phyloP scores from a whole-genome alignment of 2,113 vertebrate species.

The Chaenogobius annularis region DNA sequence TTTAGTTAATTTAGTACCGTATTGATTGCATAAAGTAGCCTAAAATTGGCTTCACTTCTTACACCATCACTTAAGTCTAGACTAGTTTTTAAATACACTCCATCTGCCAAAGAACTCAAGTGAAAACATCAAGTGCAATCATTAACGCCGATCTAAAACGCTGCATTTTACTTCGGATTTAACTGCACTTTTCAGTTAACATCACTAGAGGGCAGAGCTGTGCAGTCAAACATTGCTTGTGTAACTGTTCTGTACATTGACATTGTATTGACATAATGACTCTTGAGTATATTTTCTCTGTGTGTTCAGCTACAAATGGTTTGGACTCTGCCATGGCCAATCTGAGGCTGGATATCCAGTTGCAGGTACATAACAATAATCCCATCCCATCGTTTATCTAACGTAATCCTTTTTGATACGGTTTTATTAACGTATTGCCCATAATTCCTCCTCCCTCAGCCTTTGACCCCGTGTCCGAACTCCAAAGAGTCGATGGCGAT shows the following conservation, averaged over 20 bases:
- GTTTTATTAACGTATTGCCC: not conserved
- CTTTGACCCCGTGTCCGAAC: conserved; percentile 93
- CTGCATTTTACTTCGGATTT: not conserved
- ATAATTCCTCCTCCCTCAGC: conserved; percentile 73
- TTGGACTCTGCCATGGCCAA: conserved; percentile 93
- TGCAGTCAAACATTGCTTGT: not conserved
- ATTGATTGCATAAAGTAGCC: too few relatives aligned
- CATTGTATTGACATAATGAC: not conserved
- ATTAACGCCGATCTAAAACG: not conserved
- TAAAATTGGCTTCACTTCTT: too few relatives aligned
- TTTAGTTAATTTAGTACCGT: too few relatives aligned
- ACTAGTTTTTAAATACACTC: too few relatives aligned
- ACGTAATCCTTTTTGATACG: not conserved
- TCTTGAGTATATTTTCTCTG: not conserved
- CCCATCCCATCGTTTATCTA: not conserved
- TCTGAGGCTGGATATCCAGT: conserved; percentile 92
- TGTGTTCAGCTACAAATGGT: conserved; percentile 87
- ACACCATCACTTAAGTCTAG: too few relatives aligned
- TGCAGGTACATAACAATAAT: conserved; percentile 82
- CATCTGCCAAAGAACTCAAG: not conserved
- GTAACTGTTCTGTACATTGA: not conserved
- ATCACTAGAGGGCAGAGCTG: conserved; percentile 27
- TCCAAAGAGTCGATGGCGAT: conserved; percentile 98
- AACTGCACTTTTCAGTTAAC: not conserved
- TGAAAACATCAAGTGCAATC: not conserved